Conservation (phyloP, 2,888 invertebrate genomes). For the Lasioglossum vierecki region DNA sequence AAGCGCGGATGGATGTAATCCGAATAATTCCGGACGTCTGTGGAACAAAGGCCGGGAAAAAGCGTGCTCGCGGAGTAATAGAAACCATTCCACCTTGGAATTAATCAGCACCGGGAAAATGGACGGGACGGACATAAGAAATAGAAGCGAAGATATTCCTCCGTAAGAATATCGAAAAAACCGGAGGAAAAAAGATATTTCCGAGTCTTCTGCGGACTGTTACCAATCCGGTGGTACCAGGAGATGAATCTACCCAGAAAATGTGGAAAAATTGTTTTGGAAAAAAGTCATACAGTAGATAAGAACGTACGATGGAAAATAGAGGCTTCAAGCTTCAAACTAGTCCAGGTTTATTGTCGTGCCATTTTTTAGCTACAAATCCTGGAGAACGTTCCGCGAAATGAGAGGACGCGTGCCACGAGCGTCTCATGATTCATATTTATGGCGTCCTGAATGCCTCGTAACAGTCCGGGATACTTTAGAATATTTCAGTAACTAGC, state of each 20-base stretch:
- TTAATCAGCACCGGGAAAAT: neutral
- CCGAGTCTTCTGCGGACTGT: neutral
- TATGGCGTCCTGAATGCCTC: neutral
- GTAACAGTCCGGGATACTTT: conserved; percentile 9
- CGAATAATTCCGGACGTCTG: conserved; percentile 5
- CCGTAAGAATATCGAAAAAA: neutral
- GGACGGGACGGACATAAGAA: neutral
- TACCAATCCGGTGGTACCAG: neutral
- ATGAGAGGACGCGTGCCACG: neutral
- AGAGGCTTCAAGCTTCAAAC: neutral
- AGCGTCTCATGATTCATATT: conserved; percentile 10
- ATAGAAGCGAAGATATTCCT: neutral
- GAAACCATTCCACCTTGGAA: neutral
- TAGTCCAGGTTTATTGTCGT: neutral
- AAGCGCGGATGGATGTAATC: conserved; percentile 15
- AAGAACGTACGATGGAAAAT: neutral
- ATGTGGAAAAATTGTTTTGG: too few species aligned
- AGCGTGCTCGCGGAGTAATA: neutral
- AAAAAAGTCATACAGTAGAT: too few species aligned
- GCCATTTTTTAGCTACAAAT: neutral
- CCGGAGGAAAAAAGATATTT: neutral
- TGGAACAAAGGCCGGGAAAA: neutral
- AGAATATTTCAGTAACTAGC: conserved; percentile 17
- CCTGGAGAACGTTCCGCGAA: too few species aligned
- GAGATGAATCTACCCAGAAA: neutral